Evolutionary conservation across 1,140 invertebrate species (phyloP).

Genomic region (Penaeus vannamei): DNA sequence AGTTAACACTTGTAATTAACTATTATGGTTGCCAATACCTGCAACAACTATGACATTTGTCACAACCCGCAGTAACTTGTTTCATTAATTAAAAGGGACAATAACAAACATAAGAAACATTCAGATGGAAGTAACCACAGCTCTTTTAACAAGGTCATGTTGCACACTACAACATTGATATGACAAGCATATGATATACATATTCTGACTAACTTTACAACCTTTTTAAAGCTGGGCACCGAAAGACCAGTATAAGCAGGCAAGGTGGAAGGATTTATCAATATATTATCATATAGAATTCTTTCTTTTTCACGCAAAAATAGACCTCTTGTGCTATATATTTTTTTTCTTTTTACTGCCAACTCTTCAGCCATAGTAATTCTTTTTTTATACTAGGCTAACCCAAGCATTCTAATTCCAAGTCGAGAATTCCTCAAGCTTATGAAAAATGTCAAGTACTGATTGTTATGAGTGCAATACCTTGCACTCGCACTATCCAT

Average conservation of each 20-base stretch:
- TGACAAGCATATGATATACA: background rate
- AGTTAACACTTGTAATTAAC: no score
- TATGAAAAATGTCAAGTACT: conserved; percentile 5
- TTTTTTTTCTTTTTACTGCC: background rate
- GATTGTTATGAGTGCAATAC: conserved; percentile 19
- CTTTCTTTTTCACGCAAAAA: conserved; percentile 29
- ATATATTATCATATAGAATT: conserved; percentile 2
- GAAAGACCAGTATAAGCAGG: conserved; percentile 28
- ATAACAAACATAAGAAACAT: conserved; percentile 36
- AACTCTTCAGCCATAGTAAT: conserved; percentile 30
- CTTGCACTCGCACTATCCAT: conserved; percentile 9
- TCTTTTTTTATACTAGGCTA: conserved; percentile 39
- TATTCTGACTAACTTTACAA: background rate
- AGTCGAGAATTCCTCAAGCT: conserved; percentile 39
- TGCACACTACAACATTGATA: background rate
- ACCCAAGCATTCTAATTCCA: conserved; percentile 6
- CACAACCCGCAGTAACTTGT: conserved; percentile 8
- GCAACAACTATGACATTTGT: background rate
- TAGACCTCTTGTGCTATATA: conserved; percentile 35
- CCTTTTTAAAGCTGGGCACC: conserved; percentile 28
- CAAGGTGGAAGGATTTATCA: conserved; percentile 21
- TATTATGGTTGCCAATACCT: background rate
- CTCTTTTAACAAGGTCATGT: conserved; percentile 4
- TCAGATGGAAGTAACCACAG: conserved; percentile 39
- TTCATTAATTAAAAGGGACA: conserved; percentile 24